A percentile compares a stretch with the other conserved stretches of the same genome.
These are phyloP conservation scores for Teinopalpus imperialis DNA, from an alignment of 2,888 invertebrate species.

Conservation along the genomic window DNA sequence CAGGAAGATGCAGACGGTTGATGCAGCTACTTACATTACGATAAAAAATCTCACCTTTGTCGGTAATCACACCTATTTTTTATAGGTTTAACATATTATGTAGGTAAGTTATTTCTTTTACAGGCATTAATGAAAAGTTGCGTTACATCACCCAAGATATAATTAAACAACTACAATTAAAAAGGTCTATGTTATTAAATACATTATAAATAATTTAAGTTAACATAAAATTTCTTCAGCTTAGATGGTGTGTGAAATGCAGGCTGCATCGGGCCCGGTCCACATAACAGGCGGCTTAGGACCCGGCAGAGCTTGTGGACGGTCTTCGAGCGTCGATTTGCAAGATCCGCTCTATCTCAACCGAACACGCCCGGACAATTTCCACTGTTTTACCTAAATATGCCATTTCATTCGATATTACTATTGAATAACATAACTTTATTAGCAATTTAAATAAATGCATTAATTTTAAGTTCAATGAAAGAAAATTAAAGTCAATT, in stretches of 20 bases:
- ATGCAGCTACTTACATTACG: too few species aligned
- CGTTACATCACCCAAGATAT: background rate
- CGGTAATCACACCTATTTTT: too few species aligned
- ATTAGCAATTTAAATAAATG: too few species aligned
- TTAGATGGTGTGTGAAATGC: slow-evolving; percentile 25
- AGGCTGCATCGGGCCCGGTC: slow-evolving; percentile 25
- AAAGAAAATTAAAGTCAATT: too few species aligned
- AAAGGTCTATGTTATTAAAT: too few species aligned
- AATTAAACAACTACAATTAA: too few species aligned
- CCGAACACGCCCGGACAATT: slow-evolving; percentile 54
- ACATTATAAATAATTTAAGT: background rate
- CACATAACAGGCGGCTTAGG: slow-evolving; percentile 60
- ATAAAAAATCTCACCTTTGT: too few species aligned
- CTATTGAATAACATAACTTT: slow-evolving; percentile 15
- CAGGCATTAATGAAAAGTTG: too few species aligned
- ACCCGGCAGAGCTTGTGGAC: slow-evolving; percentile 44
- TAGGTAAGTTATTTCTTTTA: too few species aligned
- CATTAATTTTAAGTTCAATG: too few species aligned
- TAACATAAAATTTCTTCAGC: slow-evolving; percentile 12
- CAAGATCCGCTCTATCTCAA: slow-evolving; percentile 69
- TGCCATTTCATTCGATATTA: slow-evolving; percentile 24
- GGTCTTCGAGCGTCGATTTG: slow-evolving; percentile 56
- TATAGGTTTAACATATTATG: too few species aligned
- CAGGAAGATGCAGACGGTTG: too few species aligned
- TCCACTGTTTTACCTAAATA: slow-evolving; percentile 43